These are phyloP conservation scores for Excalfactoria chinensis DNA, from an alignment of 2,113 vertebrate genomes.

Conservation along the genomic window DNA sequence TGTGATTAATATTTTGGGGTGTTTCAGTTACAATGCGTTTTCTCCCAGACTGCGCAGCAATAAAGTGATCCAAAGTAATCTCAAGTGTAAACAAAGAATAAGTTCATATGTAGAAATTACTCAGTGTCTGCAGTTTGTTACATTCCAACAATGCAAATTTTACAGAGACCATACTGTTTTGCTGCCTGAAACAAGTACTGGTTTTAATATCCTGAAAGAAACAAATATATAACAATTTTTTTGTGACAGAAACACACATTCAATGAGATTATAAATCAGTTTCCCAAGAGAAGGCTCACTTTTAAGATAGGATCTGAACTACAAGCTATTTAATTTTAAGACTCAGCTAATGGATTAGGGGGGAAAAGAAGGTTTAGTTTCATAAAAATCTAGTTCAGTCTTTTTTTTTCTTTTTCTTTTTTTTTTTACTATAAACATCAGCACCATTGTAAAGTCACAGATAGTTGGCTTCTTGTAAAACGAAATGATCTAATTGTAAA, in stretches of 20 bases:
- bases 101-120: background rate
- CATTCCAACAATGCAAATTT: background rate
- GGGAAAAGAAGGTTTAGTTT: conserved; percentile 47
- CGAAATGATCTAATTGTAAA: conserved; percentile 56
- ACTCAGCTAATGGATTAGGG: conserved; percentile 44
- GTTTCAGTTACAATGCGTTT: background rate
- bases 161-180: background rate
- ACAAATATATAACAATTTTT: conserved; percentile 53
- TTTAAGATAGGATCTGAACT: conserved; percentile 64
- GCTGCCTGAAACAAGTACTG: background rate
- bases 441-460: conserved; percentile 49
- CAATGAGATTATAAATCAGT: conserved; percentile 65
- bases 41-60: background rate
- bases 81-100: background rate
- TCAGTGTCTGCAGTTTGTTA: background rate
- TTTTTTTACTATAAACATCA: conserved; percentile 51
- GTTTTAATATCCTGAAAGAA: conserved; percentile 41
- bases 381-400: conserved; percentile 58
- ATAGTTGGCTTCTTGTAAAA: conserved; percentile 62
- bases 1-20: background rate
- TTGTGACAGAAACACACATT: conserved; percentile 53
- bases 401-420: background rate
- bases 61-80: background rate
- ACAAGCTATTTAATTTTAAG: conserved; percentile 65
- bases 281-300: conserved; percentile 61